Percentiles rank a stretch among this genome's conserved stretches.
Evolutionary conservation across 2,888 invertebrate species (phyloP).

Genomic region (Rhamnusium bicolor): DNA sequence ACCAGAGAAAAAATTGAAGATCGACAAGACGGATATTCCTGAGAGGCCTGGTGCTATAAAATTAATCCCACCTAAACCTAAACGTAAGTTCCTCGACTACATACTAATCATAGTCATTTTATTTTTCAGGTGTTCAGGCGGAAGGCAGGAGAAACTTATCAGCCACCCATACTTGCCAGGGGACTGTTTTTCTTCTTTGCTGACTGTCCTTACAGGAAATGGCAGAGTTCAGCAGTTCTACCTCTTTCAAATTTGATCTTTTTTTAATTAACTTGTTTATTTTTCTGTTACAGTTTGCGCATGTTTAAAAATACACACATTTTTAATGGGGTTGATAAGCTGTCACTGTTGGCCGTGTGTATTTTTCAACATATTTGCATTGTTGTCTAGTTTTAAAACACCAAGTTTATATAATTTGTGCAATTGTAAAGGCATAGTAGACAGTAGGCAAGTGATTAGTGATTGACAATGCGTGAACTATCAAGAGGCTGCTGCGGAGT

Average conservation of each 20-base stretch:
- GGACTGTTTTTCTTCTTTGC: slow-evolving; percentile 55
- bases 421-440: slow-evolving; percentile 32
- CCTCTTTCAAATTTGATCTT: slow-evolving; percentile 39
- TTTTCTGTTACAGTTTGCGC: slow-evolving; percentile 45
- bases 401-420: slow-evolving; percentile 33
- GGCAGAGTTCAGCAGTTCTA: slow-evolving; percentile 49
- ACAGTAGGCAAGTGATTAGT: slow-evolving; percentile 45
- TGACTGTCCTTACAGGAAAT: slow-evolving; percentile 52
- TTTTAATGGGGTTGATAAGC: not conserved
- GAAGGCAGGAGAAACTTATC: slow-evolving; percentile 53
- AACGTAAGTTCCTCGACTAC: slow-evolving; percentile 82
- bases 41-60: slow-evolving; percentile 89
- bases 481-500: slow-evolving; percentile 39
- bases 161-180: slow-evolving; percentile 50
- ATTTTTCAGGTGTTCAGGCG: slow-evolving; percentile 59
- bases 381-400: slow-evolving; percentile 21
- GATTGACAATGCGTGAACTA: slow-evolving; percentile 26
- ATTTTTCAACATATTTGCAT: slow-evolving; percentile 39
- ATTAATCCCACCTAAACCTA: slow-evolving; percentile 89
- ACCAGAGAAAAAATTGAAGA: slow-evolving; percentile 86
- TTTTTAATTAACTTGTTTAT: slow-evolving; percentile 44
- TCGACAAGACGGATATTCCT: slow-evolving; percentile 70
- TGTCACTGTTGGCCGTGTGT: slow-evolving; percentile 25
- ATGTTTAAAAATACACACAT: slow-evolving; percentile 38
- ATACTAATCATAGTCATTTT: slow-evolving; percentile 57